Percentiles rank a stretch among this genome's conserved stretches.
Evolutionary conservation across 2,888 invertebrate genomes (phyloP).

Genomic region (Troglohyphantes excavatus): DNA sequence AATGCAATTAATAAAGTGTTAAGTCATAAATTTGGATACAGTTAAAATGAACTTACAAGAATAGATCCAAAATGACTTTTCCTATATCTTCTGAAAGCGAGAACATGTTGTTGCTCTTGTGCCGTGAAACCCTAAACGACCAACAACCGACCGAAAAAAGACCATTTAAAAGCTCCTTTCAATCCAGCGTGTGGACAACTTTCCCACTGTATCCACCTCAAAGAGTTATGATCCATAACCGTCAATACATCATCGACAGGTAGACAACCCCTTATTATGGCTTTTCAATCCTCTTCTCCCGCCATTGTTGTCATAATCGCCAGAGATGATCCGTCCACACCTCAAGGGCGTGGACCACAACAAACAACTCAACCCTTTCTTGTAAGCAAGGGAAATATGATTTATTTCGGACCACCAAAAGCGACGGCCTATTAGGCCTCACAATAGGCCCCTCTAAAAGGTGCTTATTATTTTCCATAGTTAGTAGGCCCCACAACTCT

Average conservation of each 20-base stretch:
- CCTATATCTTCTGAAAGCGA: too few species aligned
- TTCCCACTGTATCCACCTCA: not conserved
- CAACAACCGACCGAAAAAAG: too few species aligned
- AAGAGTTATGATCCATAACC: conserved; percentile 6
- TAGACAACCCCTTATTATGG: not conserved
- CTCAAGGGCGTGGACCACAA: not conserved
- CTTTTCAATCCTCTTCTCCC: not conserved
- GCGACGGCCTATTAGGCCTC: conserved; percentile 60
- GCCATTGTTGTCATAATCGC: conserved; percentile 33
- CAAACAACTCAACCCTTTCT: conserved; percentile 4
- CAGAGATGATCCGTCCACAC: conserved; percentile 26
- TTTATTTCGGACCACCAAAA: conserved; percentile 41
- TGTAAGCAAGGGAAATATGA: conserved; percentile 20
- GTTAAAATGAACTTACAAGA: too few species aligned
- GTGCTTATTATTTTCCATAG: conserved; percentile 60
- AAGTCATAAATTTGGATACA: too few species aligned
- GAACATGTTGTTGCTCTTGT: too few species aligned
- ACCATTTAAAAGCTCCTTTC: too few species aligned
- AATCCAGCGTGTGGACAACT: too few species aligned
- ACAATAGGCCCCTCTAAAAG: conserved; percentile 52
- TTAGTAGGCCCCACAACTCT: conserved; percentile 40
- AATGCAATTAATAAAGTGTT: too few species aligned
- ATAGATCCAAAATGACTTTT: too few species aligned
- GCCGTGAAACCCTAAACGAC: too few species aligned
- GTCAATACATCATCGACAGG: not conserved